A percentile compares a stretch with the other conserved stretches of the same genome.
These are phyloP conservation scores for Drosophila colorata DNA, from an alignment of 2,888 invertebrate species.

Conservation along the genomic window DNA sequence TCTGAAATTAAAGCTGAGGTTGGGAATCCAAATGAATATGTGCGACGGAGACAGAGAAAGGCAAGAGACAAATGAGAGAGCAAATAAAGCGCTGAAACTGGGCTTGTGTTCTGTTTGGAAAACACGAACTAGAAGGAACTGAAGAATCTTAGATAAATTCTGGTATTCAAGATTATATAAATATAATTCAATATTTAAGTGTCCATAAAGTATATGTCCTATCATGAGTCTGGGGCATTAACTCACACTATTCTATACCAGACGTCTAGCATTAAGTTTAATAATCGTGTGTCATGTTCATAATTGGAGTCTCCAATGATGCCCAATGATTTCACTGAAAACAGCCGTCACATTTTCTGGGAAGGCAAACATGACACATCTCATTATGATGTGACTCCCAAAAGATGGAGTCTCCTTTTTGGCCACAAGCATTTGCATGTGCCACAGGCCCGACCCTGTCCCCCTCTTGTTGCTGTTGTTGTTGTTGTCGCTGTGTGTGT, in stretches of 20 bases:
- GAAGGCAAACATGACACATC: slow-evolving; percentile 76
- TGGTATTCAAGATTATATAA: too few relatives aligned
- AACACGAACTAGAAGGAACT: slow-evolving; percentile 3
- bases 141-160: background rate
- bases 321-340: slow-evolving; percentile 40
- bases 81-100: too few relatives aligned
- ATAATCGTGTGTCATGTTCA: slow-evolving; percentile 66
- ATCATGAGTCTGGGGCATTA: background rate
- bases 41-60: background rate
- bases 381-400: slow-evolving; percentile 70
- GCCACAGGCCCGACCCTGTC: slow-evolving; percentile 1
- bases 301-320: slow-evolving; percentile 43
- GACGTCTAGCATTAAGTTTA: slow-evolving; percentile 32
- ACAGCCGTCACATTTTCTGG: slow-evolving; percentile 49
- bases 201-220: background rate
- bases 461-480: slow-evolving; percentile 28
- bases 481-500: slow-evolving; percentile 31
- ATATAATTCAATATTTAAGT: background rate
- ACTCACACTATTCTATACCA: background rate
- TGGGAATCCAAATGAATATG: slow-evolving; percentile 10
- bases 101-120: background rate
- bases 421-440: slow-evolving; percentile 58
- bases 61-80: background rate
- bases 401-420: slow-evolving; percentile 54
- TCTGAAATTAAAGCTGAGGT: slow-evolving; percentile 67